Evolutionary conservation across 2,113 vertebrate species (phyloP).

Genomic region (Indicator maculatus): DNA sequence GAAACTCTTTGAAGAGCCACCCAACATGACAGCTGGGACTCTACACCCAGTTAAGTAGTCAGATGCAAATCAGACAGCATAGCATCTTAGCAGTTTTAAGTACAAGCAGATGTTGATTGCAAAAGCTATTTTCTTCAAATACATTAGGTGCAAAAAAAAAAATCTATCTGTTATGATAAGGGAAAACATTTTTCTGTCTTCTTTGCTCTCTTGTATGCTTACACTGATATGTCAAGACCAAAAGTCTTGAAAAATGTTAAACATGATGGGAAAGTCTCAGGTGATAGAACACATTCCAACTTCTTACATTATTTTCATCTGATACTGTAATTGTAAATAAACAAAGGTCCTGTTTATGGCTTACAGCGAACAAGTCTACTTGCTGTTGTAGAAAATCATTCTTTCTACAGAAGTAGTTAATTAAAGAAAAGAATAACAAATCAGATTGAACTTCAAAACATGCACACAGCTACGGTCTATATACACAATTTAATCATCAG

Average conservation of each 20-base stretch:
- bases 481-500: background rate
- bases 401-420: background rate
- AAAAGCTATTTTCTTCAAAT: background rate
- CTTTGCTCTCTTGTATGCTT: background rate
- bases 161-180: background rate
- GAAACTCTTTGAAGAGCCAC: background rate
- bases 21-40: background rate
- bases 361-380: background rate
- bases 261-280: background rate
- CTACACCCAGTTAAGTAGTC: background rate
- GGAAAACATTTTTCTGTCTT: background rate
- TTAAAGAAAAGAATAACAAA: no score
- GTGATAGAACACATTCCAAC: background rate
- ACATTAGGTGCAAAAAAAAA: background rate
- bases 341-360: background rate
- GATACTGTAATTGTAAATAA: background rate
- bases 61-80: accelerated
- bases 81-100: background rate
- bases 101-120: background rate
- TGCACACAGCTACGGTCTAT: background rate
- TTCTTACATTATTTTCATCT: background rate
- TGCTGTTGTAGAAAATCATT: background rate
- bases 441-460: background rate
- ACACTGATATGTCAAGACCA: background rate
- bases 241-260: background rate